These are phyloP conservation scores for Zelostemma sp. DNA, from an alignment of 1,140 invertebrate species.

Conservation along the genomic window DNA sequence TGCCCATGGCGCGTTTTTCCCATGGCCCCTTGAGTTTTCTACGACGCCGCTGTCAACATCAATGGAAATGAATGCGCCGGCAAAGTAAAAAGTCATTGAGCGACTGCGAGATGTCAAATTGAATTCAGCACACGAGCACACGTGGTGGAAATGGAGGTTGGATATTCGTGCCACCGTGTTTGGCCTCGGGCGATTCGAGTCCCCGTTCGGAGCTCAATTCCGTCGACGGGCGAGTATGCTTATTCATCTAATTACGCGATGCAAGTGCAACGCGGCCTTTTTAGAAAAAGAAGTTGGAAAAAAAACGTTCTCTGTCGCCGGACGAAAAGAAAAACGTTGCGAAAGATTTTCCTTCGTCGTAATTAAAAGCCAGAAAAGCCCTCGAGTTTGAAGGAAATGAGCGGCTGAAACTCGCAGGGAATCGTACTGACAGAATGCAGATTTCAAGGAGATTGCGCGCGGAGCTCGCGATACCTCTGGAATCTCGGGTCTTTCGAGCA, in stretches of 20 bases:
- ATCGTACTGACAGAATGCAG: constrained; percentile 10
- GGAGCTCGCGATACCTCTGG: constrained; percentile 19
- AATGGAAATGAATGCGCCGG: too few relatives aligned
- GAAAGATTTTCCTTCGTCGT: too few relatives aligned
- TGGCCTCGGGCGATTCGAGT: constrained; percentile 39
- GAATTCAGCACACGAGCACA: constrained; percentile 34
- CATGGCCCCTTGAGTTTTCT: background rate
- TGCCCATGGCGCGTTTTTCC: too few relatives aligned
- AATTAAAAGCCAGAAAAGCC: background rate
- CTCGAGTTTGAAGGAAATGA: too few relatives aligned
- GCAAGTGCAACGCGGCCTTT: constrained; percentile 20
- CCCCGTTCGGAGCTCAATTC: constrained; percentile 38
- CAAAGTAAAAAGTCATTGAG: background rate
- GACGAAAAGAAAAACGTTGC: too few relatives aligned
- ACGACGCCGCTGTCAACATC: background rate
- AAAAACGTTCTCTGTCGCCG: too few relatives aligned
- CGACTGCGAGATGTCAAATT: constrained; percentile 31
- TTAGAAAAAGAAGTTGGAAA: too few relatives aligned
- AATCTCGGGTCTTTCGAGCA: constrained; percentile 27
- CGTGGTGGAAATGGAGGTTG: constrained; percentile 42
- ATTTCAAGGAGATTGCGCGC: constrained; percentile 26
- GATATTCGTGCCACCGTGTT: constrained; percentile 41
- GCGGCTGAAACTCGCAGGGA: too few relatives aligned
- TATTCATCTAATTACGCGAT: constrained; percentile 41
- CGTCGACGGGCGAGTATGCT: constrained; percentile 30